Evolutionary conservation across 2,797 vertebrate species (phyloP).

Genomic region (Anguilla anguilla): DNA sequence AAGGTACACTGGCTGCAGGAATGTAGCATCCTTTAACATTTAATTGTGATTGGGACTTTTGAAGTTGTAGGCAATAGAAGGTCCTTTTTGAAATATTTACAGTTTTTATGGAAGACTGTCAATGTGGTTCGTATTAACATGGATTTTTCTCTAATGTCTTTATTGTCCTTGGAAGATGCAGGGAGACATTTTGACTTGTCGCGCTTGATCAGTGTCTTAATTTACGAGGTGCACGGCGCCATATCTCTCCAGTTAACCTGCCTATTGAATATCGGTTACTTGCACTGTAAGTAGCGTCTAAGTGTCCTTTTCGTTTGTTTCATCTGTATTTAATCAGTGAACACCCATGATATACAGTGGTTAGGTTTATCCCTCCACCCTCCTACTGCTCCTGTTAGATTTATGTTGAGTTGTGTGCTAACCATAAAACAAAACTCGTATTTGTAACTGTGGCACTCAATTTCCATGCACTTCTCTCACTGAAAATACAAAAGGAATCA

Average conservation of each 20-base stretch:
- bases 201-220: slow-evolving; percentile 49
- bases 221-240: slow-evolving; percentile 56
- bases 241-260: slow-evolving; percentile 46
- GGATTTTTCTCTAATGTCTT: slow-evolving; percentile 21
- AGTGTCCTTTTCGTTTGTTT: slow-evolving; percentile 42
- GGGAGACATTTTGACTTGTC: slow-evolving; percentile 32
- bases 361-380: slow-evolving; percentile 47
- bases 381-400: slow-evolving; percentile 39
- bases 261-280: slow-evolving; percentile 52
- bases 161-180: slow-evolving; percentile 27
- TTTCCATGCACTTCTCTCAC: not conserved
- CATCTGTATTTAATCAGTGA: slow-evolving; percentile 61
- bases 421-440: slow-evolving; percentile 18
- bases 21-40: not conserved
- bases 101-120: not conserved
- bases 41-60: slow-evolving; percentile 25
- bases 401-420: slow-evolving; percentile 33
- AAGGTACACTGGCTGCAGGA: not conserved
- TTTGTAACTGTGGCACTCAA: slow-evolving; percentile 16
- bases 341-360: slow-evolving; percentile 45
- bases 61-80: slow-evolving; percentile 7
- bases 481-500: not conserved
- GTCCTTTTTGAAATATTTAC: slow-evolving; percentile 24
- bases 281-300: slow-evolving; percentile 35
- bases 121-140: slow-evolving; percentile 35